Evolutionary conservation across 2,888 invertebrate genomes (phyloP).

Genomic region (Ellobium chinense): DNA sequence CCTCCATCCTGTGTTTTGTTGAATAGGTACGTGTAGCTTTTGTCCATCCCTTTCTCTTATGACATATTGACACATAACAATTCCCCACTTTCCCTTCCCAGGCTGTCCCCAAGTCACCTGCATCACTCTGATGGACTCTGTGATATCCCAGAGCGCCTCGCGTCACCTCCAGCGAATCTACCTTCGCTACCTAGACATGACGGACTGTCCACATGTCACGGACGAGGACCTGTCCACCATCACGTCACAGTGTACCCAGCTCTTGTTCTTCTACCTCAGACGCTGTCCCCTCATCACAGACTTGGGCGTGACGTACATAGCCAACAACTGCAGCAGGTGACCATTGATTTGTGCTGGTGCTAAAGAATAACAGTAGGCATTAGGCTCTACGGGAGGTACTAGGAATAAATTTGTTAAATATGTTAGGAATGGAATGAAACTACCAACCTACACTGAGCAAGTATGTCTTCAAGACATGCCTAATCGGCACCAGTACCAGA

Average conservation of each 20-base stretch:
- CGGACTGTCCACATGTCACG: slow-evolving; percentile 91
- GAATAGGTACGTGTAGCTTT: too few species aligned
- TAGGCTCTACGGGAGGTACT: too few species aligned
- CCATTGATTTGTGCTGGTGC: not conserved
- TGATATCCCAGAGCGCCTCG: slow-evolving; percentile 73
- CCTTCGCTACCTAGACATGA: slow-evolving; percentile 92
- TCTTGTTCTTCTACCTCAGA: slow-evolving; percentile 91
- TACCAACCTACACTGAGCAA: too few species aligned
- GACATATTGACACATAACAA: too few species aligned
- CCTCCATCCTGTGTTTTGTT: too few species aligned
- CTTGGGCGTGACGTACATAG: slow-evolving; percentile 93
- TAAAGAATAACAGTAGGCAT: too few species aligned
- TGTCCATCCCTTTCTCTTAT: too few species aligned
- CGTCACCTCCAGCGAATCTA: slow-evolving; percentile 81
- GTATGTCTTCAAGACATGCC: too few species aligned
- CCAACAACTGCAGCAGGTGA: slow-evolving; percentile 87
- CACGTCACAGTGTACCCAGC: slow-evolving; percentile 91
- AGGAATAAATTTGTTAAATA: too few species aligned
- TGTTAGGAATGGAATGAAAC: not conserved
- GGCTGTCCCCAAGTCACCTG: slow-evolving; percentile 89
- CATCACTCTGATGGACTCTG: slow-evolving; percentile 80
- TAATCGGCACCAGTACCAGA: too few species aligned
- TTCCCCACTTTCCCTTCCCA: too few species aligned
- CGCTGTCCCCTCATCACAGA: slow-evolving; percentile 94
- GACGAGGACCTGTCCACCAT: slow-evolving; percentile 91